These are phyloP conservation scores for Oscheius sp. DNA, from an alignment of 2,888 invertebrate species.

Conservation along the genomic window DNA sequence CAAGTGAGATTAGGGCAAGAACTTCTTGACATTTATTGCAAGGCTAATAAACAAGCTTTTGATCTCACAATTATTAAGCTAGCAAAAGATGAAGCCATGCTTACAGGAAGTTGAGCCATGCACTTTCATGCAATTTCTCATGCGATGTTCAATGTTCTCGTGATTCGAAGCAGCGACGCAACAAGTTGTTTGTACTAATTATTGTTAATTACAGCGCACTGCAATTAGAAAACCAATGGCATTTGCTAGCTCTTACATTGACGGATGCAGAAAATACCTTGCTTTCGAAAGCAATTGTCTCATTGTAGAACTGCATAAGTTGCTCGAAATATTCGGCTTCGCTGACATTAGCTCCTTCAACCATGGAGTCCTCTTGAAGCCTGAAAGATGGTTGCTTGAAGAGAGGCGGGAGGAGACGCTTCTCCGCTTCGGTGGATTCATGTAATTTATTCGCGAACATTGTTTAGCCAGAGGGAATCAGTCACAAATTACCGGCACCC, in stretches of 20 bases:
- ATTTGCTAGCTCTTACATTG: conserved; percentile 7
- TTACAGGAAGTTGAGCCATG: too few relatives aligned
- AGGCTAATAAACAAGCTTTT: too few relatives aligned
- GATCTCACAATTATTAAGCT: too few relatives aligned
- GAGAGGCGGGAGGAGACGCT: too few relatives aligned
- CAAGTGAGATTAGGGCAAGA: neutral
- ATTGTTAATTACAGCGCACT: conserved; percentile 15
- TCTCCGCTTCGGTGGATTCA: conserved; percentile 15
- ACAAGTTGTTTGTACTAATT: conserved; percentile 12
- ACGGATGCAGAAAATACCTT: conserved; percentile 39
- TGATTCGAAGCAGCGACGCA: too few relatives aligned
- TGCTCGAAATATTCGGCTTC: conserved; percentile 16
- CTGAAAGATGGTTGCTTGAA: too few relatives aligned
- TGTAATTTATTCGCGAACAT: neutral
- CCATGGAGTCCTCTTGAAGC: conserved; percentile 2
- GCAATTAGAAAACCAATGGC: conserved; percentile 10
- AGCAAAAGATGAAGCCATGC: too few relatives aligned
- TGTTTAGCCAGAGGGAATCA: neutral
- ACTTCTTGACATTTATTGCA: too few relatives aligned
- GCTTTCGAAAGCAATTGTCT: conserved; percentile 60
- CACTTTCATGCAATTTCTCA: conserved; percentile 18
- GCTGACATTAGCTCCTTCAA: neutral
- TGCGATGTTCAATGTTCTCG: conserved; percentile 10
- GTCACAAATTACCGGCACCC: neutral
- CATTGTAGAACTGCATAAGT: conserved; percentile 58